Base-by-base conservation (phyloP, 2,888 invertebrate species). In the Oligia latruncula region DNA sequence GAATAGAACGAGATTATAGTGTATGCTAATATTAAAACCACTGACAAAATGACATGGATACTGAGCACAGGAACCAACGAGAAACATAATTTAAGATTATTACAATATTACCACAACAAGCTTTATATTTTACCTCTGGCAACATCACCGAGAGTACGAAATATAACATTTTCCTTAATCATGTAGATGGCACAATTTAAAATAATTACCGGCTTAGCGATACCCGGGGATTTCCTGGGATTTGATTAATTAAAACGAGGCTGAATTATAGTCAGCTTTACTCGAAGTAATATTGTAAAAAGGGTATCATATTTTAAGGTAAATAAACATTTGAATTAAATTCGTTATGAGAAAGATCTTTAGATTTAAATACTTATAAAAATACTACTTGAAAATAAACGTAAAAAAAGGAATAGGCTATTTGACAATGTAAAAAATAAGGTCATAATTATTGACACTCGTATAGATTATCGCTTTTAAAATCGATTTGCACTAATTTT, bases 201-300 rank as follows among this genome's bases (percentile, higher is more conserved):
- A 87, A 83, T 88, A 87, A 85, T 85, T 77, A 71, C 74, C 60
- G 79, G 81, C 78, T 86, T 88, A 85, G 79, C 67, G 64, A 49
- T 74, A 72, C 81, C 82, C 71, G n/a, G 82, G 74, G 78, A 75
- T 70, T 78, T 35, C 70, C 66, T 20, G 65, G 80, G 81, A 86
- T 87, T 87, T 85, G 83, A 80, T 86, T 86, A 89, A 91, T 90
- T 87, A 88, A 88, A 86, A 77, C 78, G 73, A 78, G 75, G 49
- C 76, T 87, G 83, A 90, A 85, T 87, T 86, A 87, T 86, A 82
- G 75, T 73, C 75, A 35, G 82, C 17, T 80, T 83, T 75, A 71
- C 67, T 73, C 52, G 15, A n/a, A 49, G 55, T 76, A 49, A 49
- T 84, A 35, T 60, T 84, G 55, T 43, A 67, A 74, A 78, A 43